Evolutionary conservation across 2,113 vertebrate genomes (phyloP).

Genomic region (Uropsilus gracilis): DNA sequence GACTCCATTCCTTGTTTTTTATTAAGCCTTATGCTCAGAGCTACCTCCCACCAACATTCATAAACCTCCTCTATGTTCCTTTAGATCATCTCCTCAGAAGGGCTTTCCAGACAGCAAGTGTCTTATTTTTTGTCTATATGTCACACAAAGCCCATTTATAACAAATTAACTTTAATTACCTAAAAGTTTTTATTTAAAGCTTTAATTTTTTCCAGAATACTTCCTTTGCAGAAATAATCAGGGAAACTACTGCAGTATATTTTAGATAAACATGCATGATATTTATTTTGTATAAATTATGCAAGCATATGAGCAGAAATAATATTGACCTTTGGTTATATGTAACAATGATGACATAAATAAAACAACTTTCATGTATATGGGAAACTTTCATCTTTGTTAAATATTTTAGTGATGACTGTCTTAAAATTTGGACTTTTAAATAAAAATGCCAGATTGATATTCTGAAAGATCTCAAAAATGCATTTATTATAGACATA

Average conservation of each 20-base stretch:
- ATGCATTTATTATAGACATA: not conserved
- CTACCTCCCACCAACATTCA: slow-evolving; percentile 76
- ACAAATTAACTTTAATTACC: not conserved
- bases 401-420: not conserved
- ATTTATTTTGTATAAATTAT: not conserved
- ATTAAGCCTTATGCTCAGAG: slow-evolving; percentile 53
- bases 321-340: not conserved
- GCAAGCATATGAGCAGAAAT: not conserved
- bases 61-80: not conserved
- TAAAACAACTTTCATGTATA: not conserved
- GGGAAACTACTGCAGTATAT: not conserved
- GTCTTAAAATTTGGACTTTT: not conserved
- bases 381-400: not conserved
- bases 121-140: not conserved
- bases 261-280: not conserved
- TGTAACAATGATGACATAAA: not conserved
- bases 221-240: not conserved
- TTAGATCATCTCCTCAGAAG: not conserved
- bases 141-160: not conserved
- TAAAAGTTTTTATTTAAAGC: not conserved
- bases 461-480: not conserved
- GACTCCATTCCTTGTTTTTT: slow-evolving; percentile 54
- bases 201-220: not conserved
- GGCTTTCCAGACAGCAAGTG: not conserved
- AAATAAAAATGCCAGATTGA: not conserved